Evolutionary conservation across 2,888 invertebrate species (phyloP).

Genomic region (Nemoura dubitans): DNA sequence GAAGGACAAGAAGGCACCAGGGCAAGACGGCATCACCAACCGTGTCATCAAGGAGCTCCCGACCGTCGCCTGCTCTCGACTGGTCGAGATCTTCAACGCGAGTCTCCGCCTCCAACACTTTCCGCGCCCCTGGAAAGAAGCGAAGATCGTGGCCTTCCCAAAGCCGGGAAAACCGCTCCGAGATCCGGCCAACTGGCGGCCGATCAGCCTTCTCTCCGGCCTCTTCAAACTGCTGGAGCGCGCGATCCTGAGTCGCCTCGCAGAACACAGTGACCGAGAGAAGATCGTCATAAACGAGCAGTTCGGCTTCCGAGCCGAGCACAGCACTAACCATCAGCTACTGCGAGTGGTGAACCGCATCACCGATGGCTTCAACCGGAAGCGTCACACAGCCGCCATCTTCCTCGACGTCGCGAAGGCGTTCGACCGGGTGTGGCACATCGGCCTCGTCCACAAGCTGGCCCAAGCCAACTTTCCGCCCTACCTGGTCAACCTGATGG

Average conservation of each 20-base stretch:
- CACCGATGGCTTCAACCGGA: no score
- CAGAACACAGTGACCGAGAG: slow-evolving; percentile 46
- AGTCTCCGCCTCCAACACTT: background rate
- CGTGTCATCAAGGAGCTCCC: no score
- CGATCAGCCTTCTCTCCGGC: slow-evolving; percentile 53
- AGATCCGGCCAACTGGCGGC: slow-evolving; percentile 51
- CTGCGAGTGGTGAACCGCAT: no score
- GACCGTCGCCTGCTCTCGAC: background rate
- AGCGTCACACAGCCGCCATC: no score
- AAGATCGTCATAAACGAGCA: slow-evolving; percentile 50
- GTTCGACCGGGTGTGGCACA: no score
- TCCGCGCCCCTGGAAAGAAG: slow-evolving; percentile 48
- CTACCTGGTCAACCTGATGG: background rate
- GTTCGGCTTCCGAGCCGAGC: slow-evolving; percentile 53
- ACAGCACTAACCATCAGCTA: no score
- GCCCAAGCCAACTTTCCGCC: background rate
- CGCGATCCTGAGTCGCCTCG: slow-evolving; percentile 50
- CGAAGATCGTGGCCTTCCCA: slow-evolving; percentile 51
- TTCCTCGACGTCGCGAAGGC: no score
- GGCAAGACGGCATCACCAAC: no score
- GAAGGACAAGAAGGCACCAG: no score
- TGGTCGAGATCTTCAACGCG: background rate
- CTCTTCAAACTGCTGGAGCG: slow-evolving; percentile 53
- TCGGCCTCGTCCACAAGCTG: background rate
- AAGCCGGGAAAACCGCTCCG: slow-evolving; percentile 52